Percentiles rank a stretch among this genome's conserved stretches.
These are phyloP conservation scores for Formicarius rufipectus DNA, from an alignment of 2,113 vertebrate genomes.

Conservation along the genomic window DNA sequence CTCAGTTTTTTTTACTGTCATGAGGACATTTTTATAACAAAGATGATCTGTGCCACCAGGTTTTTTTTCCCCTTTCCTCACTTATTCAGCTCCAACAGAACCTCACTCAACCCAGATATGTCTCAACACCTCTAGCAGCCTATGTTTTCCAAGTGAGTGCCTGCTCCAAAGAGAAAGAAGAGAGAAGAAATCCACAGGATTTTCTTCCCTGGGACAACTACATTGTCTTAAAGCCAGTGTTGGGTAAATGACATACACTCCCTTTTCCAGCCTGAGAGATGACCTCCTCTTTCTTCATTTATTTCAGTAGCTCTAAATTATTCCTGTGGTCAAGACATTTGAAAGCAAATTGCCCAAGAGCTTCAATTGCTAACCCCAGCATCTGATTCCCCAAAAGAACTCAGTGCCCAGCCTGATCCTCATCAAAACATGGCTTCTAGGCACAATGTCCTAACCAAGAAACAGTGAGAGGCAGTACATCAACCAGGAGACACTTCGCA, in stretches of 20 bases:
- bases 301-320: background rate
- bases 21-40: background rate
- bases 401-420: background rate
- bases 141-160: background rate
- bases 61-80: background rate
- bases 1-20: accelerated
- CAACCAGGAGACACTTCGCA: background rate
- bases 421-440: background rate
- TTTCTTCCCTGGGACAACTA: background rate
- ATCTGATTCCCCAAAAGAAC: background rate
- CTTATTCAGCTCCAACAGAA: background rate
- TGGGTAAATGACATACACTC: background rate
- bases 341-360: constrained; percentile 7
- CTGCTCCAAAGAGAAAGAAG: background rate
- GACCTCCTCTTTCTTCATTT: background rate
- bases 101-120: background rate
- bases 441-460: background rate
- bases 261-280: background rate
- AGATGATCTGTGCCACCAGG: background rate
- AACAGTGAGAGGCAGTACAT: background rate
- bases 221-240: background rate
- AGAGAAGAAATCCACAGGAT: background rate
- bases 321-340: background rate
- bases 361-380: background rate
- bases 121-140: background rate